Evolutionary conservation across 2,797 vertebrate genomes (phyloP).

Genomic region (Enteromius radiatus): DNA sequence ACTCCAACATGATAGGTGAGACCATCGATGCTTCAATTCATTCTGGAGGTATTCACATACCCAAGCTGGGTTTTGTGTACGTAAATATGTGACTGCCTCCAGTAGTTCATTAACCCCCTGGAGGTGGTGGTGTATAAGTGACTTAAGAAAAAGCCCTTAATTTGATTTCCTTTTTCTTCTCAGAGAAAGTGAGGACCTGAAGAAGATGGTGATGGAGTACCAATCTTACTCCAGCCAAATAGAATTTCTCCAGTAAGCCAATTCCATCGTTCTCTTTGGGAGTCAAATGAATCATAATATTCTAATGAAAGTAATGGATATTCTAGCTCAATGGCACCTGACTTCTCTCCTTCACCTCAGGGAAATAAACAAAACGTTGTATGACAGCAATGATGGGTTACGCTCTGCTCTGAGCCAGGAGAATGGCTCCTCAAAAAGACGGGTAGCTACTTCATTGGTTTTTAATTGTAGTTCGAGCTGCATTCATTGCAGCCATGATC

Average conservation of each 20-base stretch:
- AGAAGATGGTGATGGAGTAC: slow-evolving; percentile 72
- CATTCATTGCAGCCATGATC: not conserved
- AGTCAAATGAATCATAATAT: not conserved
- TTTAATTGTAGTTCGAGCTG: not conserved
- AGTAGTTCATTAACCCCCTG: not conserved
- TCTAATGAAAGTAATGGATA: not conserved
- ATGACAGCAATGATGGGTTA: slow-evolving; percentile 79
- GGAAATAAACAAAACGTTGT: slow-evolving; percentile 76
- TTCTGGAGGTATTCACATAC: no score
- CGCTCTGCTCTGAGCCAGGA: slow-evolving; percentile 68
- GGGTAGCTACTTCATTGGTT: slow-evolving; percentile 61
- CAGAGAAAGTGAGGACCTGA: slow-evolving; percentile 73
- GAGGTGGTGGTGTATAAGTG: not conserved
- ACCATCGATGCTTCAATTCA: not conserved
- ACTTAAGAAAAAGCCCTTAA: not conserved
- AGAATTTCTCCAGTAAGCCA: slow-evolving; percentile 75
- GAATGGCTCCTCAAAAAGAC: slow-evolving; percentile 61
- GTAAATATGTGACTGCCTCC: no score
- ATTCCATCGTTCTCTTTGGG: not conserved
- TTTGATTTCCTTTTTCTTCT: not conserved
- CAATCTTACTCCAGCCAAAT: slow-evolving; percentile 70
- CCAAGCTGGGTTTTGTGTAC: not conserved
- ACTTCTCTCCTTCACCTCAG: slow-evolving; percentile 55
- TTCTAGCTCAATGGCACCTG: not conserved
- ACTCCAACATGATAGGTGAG: slow-evolving; percentile 74